Base-by-base conservation (phyloP, 1,140 invertebrate species). In the Drosophila persimilis region DNA sequence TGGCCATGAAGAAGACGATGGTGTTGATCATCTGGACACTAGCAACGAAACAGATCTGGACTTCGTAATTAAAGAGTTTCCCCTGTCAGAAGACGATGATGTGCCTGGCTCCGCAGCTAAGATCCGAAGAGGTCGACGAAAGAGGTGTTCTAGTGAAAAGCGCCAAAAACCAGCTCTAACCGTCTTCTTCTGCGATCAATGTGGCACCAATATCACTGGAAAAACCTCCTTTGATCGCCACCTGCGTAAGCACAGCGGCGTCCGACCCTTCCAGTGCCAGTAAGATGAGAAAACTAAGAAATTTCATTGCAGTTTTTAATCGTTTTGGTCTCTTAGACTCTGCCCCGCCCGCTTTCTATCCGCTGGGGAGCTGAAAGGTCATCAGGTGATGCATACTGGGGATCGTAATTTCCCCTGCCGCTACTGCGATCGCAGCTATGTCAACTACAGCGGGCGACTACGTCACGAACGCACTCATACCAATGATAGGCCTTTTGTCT, bases 401-500 rank as follows among this genome's bases (percentile, higher is more conserved):
- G 80, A 69, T 56, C 55, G 80, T 0, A 85, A 89, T 13, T 89
- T 89, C 48, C 64, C 62, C 11, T 89, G 84, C n/a, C 72, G 80
- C 1, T 89, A 65, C 48, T 89, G 84, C 46, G 85, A 89, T 1
- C 63, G 84, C 3, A 48, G 61, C 43, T 89, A 89, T 41, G 79
- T 89, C 20, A 89, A 89, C 44, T 77, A 89, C 20, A 84, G 84
- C 20, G 85, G 85, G 7, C 76, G 84, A 2, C 41, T 80, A 24
- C 64, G 77, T 1, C 84, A 89, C n/a, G 84, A 89, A 11, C 66
- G 93, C 22, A 93, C 93, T 17, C 93, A 94, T 80, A 93, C 93
- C 13, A 93, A 94, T 57, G 93, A 93, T 53, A 77, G 93, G 5
- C 93, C 93, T 2, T 94, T 93, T 73, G 93, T 92, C 61, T 94